Evolutionary conservation across 1,140 invertebrate species (phyloP), one percentile per base, ranked within the genome.

Genomic region (Mactra quadrangularis): DNA sequence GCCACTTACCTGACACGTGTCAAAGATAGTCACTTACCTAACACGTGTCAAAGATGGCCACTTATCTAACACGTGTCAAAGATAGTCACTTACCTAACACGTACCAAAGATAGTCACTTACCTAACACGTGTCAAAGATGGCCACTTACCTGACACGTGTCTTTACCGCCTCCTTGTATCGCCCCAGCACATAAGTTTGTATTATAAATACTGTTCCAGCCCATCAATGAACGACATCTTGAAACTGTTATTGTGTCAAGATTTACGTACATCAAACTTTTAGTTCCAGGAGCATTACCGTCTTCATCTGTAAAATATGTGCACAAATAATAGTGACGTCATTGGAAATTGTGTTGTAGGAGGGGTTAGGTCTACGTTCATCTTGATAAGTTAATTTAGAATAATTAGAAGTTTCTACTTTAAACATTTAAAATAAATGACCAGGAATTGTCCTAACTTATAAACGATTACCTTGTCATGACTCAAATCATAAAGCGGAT

Each of bases 241-340:
- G 22, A 66, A 45, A 66, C 66, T 4, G 75, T 52, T 6, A 78
- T 78, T 19, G 75, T 78, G 31, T 78, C 75, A 22, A 78, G 59
- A 31, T 78, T 78, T 9, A 78, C 75, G 38, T 78, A 78, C 75
- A 78, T 78, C 31, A 78, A 38, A 57, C 66, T 52, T 17, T 45
- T 13, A 11, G 75, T 78, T 7, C 25, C 59, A 13, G 75, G 75
- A 3, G 75, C 75, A 22, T 64, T 78, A 13, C 75, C 75, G 25
- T 78, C 75, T 22, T 78, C 60, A 38, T 78, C 75, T 78, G 45
- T 9, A 3, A 35, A 6, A 55, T 22, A 55, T 22, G 7, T 27
- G 19, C 53, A 55, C 53, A 55, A 7, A 27, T 7, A 7, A 55
- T 19, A 25, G 11, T 25, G 50, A 25, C 50, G 19, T n/a, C 19